Percentiles rank a stretch among this genome's conserved stretches.
These are phyloP conservation scores for Mylabris phalerata DNA, from an alignment of 1,140 invertebrate species.

Conservation along the genomic window DNA sequence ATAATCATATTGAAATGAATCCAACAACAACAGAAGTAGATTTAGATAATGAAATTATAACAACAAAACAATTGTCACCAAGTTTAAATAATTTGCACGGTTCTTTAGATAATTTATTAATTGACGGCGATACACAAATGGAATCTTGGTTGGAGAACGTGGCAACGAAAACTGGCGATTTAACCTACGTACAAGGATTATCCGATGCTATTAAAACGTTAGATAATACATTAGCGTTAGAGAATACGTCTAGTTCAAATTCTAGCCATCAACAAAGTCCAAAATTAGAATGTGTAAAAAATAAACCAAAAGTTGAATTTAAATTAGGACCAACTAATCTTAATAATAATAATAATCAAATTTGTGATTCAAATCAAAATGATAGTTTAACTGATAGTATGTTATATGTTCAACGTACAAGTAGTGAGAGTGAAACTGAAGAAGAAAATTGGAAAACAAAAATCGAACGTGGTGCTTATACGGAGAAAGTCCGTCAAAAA, in stretches of 20 bases:
- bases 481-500: conserved; percentile 63
- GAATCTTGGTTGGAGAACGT: conserved; percentile 54
- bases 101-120: conserved; percentile 50
- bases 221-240: conserved; percentile 55
- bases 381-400: conserved; percentile 29
- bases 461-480: conserved; percentile 58
- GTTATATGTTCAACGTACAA: conserved; percentile 22
- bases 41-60: conserved; percentile 10
- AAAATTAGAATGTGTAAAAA: conserved; percentile 5
- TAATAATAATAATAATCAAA: not conserved
- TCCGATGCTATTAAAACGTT: conserved; percentile 59
- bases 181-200: conserved; percentile 53
- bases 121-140: conserved; percentile 38
- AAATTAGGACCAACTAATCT: conserved; percentile 28
- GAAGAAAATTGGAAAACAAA: conserved; percentile 59
- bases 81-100: conserved; percentile 55
- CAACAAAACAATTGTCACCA: conserved; percentile 32
- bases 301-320: conserved; percentile 27
- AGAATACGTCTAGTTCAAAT: conserved; percentile 54
- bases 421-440: conserved; percentile 57
- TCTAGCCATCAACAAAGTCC: conserved; percentile 51
- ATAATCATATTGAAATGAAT: conserved; percentile 43
- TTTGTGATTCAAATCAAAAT: conserved; percentile 8
- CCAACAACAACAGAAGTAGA: conserved; percentile 5
- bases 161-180: conserved; percentile 45